These are phyloP conservation scores for Bombus fervidus DNA, from an alignment of 1,140 invertebrate species.

Conservation along the genomic window DNA sequence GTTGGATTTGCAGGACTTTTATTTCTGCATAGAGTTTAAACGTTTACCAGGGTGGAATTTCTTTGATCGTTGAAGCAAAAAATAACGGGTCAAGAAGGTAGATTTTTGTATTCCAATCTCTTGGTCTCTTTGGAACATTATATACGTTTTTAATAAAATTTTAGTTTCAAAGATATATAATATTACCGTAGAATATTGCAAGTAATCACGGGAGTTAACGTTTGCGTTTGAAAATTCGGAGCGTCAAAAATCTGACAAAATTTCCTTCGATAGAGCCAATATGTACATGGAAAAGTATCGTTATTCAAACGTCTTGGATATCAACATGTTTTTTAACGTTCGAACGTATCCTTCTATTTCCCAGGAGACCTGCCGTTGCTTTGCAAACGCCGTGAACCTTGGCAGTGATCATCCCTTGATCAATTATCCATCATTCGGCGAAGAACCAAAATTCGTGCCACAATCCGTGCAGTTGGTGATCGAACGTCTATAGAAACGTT, in stretches of 20 bases:
- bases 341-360: neutral
- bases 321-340: neutral
- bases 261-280: neutral
- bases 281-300: neutral
- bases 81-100: neutral
- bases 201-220: no score
- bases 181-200: no score
- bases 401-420: neutral
- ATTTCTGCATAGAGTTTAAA: conserved; percentile 10
- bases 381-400: neutral
- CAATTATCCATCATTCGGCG: neutral
- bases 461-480: neutral
- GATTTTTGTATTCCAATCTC: neutral
- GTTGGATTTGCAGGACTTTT: conserved; percentile 3
- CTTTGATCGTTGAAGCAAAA: conserved; percentile 5
- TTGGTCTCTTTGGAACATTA: neutral
- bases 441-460: no score
- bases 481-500: neutral
- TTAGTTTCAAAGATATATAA: neutral
- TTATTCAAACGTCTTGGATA: neutral
- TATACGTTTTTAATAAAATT: neutral
- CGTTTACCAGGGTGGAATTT: neutral
- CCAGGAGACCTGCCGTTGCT: neutral
- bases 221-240: neutral
- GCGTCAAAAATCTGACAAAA: neutral